Evolutionary conservation across 2,888 invertebrate genomes (phyloP).

Genomic region (Erpobdella octoculata): DNA sequence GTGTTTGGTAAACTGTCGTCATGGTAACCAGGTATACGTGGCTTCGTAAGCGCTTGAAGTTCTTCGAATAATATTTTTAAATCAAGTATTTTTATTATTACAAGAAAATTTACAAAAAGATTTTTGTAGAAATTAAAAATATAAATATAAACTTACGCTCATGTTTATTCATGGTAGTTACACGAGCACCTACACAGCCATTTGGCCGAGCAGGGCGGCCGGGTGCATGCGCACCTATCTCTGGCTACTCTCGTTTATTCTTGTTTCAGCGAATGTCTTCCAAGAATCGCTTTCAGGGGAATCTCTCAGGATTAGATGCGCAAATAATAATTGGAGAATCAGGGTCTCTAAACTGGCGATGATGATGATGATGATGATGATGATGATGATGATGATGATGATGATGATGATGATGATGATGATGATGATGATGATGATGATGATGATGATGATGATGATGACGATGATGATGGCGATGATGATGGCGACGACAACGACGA

Average conservation of each 20-base stretch:
- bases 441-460: conserved; percentile 8
- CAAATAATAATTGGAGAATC: neutral
- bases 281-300: no score
- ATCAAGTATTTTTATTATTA: neutral
- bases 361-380: conserved; percentile 4
- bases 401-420: conserved; percentile 26
- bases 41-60: neutral
- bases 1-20: neutral
- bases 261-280: no score
- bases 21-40: neutral
- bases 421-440: conserved; percentile 15
- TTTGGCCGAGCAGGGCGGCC: neutral
- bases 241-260: no score
- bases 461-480: neutral
- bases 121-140: no score
- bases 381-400: conserved; percentile 21
- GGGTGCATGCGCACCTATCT: no score
- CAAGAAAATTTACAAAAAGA: neutral
- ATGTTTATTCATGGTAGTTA: neutral
- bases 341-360: neutral
- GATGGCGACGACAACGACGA: neutral
- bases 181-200: neutral
- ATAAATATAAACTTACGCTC: no score
- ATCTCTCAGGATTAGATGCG: no score
- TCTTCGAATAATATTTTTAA: neutral